Percentiles rank a stretch among this genome's conserved stretches.
phyloP scores from a whole-genome alignment of 2,113 vertebrate genomes.

The Sphyrna mokarran region DNA sequence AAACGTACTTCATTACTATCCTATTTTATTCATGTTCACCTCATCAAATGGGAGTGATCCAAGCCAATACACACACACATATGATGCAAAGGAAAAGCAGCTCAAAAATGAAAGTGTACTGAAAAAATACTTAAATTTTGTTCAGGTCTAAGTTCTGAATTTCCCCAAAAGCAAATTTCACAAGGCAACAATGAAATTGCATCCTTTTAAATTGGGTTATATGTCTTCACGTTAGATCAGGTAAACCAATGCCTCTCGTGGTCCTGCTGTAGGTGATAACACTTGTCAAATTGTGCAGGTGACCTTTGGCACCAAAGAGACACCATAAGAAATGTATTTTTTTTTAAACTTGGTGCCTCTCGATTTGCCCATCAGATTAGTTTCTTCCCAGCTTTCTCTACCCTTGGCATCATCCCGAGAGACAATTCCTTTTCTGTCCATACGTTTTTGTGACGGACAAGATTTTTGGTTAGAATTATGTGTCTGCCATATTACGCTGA shows the following conservation, averaged over 20 bases:
- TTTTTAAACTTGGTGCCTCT: neutral
- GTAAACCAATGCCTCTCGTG: neutral
- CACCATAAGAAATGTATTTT: neutral
- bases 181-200: neutral
- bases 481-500: neutral
- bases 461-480: neutral
- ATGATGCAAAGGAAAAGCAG: neutral
- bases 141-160: neutral
- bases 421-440: neutral
- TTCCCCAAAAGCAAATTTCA: neutral
- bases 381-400: neutral
- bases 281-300: neutral
- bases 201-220: neutral
- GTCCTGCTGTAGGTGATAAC: neutral
- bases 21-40: neutral
- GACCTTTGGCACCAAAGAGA: neutral
- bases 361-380: neutral
- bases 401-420: neutral
- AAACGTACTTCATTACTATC: neutral
- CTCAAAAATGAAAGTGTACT: neutral
- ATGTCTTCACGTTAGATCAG: neutral
- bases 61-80: neutral
- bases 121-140: neutral
- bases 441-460: neutral
- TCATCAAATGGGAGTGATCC: neutral